These are phyloP conservation scores for Hydrolagus colliei DNA, from an alignment of 2,797 vertebrate species.

Conservation along the genomic window DNA sequence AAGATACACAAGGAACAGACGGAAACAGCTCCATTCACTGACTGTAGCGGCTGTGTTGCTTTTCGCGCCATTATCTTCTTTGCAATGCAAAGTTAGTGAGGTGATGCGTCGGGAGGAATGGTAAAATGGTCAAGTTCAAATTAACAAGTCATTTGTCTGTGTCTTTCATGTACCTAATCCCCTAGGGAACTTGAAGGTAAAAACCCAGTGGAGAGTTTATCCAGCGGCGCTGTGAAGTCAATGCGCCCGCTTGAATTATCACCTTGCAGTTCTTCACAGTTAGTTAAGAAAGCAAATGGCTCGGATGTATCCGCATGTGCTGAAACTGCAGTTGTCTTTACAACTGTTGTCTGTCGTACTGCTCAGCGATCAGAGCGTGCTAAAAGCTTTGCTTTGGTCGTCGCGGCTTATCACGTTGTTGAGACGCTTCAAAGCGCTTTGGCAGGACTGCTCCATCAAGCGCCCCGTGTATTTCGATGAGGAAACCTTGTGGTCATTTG, in stretches of 20 bases:
- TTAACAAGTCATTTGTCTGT: constrained; percentile 41
- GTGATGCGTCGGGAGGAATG: background rate
- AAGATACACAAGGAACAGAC: background rate
- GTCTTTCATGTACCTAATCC: constrained; percentile 51
- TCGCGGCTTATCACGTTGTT: too few relatives aligned
- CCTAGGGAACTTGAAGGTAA: constrained; percentile 62
- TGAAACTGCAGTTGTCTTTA: constrained; percentile 50
- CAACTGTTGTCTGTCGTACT: background rate
- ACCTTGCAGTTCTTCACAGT: constrained; percentile 73
- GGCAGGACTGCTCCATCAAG: too few relatives aligned
- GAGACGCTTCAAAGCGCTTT: too few relatives aligned
- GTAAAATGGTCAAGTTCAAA: constrained; percentile 37
- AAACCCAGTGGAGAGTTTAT: constrained; percentile 51
- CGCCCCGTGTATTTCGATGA: background rate
- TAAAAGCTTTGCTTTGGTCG: too few relatives aligned
- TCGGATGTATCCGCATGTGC: constrained; percentile 41
- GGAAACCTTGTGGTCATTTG: background rate
- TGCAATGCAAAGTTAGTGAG: constrained; percentile 18
- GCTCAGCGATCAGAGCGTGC: too few relatives aligned
- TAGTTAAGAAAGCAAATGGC: constrained; percentile 89
- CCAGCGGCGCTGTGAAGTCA: constrained; percentile 48
- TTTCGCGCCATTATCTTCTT: background rate
- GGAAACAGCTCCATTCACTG: background rate
- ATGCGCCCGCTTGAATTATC: constrained; percentile 57
- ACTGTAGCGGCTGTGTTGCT: background rate